Percentiles rank a stretch among this genome's conserved stretches.
These are phyloP conservation scores for Eleginops maclovinus DNA, from an alignment of 2,113 vertebrate genomes.

Conservation along the genomic window DNA sequence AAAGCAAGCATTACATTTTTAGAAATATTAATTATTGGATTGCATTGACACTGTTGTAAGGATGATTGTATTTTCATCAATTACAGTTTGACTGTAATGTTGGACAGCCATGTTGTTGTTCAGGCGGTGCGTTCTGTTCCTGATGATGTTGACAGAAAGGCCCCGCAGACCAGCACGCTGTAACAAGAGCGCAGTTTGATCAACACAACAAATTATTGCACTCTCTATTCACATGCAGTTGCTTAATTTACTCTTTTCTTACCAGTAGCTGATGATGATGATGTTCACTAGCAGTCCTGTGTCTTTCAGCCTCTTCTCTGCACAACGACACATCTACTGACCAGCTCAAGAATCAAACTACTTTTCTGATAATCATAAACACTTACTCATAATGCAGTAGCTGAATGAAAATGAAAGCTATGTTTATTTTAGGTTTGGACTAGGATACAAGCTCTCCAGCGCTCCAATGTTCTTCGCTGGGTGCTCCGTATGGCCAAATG, in stretches of 20 bases:
- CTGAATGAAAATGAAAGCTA: not conserved
- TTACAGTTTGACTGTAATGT: constrained; percentile 81
- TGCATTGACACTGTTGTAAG: rapidly evolving
- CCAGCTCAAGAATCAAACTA: constrained; percentile 75
- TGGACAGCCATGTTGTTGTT: constrained; percentile 84
- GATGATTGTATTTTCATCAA: not conserved
- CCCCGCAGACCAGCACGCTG: constrained; percentile 83
- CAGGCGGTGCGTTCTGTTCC: constrained; percentile 72
- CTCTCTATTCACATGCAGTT: not conserved
- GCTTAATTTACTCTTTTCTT: constrained; percentile 65
- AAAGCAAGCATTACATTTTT: constrained; percentile 4
- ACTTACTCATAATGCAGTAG: not conserved
- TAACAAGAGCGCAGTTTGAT: constrained; percentile 28
- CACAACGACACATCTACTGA: constrained; percentile 82
- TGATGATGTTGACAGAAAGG: constrained; percentile 78
- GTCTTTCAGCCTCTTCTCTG: constrained; percentile 68
- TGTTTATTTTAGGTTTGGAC: not conserved
- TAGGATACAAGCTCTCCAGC: constrained; percentile 92
- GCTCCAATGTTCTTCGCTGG: constrained; percentile 75
- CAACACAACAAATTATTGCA: not conserved
- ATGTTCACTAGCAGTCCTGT: constrained; percentile 79
- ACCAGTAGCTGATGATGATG: constrained; percentile 83
- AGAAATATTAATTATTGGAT: not conserved
- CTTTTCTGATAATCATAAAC: not conserved
- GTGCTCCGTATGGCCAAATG: constrained; percentile 71